phyloP scores from a whole-genome alignment of 2,797 vertebrate genomes.

The Helicolenus hilgendorfi region DNA sequence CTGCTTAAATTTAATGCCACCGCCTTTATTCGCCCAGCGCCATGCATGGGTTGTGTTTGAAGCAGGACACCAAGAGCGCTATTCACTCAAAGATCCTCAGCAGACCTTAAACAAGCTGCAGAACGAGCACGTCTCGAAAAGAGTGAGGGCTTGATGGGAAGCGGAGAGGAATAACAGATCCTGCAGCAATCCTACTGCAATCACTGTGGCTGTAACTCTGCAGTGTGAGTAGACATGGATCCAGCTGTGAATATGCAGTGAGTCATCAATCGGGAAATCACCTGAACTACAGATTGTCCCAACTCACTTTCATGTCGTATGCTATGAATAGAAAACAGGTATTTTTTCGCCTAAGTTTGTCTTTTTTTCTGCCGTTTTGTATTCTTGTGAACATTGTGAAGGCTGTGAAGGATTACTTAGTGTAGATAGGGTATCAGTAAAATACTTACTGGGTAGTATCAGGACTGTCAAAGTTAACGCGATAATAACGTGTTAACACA shows the following conservation, averaged over 20 bases:
- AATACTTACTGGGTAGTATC: not conserved
- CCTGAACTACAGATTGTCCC: not conserved
- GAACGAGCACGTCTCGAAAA: not conserved
- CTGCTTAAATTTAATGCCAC: constrained; percentile 45
- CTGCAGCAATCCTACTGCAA: constrained; percentile 36
- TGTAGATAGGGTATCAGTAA: too few relatives aligned
- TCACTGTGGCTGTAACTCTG: constrained; percentile 22
- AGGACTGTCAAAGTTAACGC: too few relatives aligned
- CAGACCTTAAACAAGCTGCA: constrained; percentile 26
- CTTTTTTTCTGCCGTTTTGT: not conserved
- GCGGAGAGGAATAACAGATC: constrained; percentile 16
- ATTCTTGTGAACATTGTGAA: not conserved
- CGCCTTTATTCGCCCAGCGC: constrained; percentile 15
- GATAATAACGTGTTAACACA: too few relatives aligned
- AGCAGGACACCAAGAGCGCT: constrained; percentile 12
- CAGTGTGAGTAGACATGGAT: not conserved
- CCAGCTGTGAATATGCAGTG: constrained; percentile 5
- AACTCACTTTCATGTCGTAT: not conserved
- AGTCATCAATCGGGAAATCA: constrained; percentile 5
- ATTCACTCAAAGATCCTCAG: constrained; percentile 10
- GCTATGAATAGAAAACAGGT: not conserved
- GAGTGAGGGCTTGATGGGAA: not conserved
- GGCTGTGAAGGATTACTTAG: not conserved
- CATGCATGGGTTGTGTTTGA: constrained; percentile 17
- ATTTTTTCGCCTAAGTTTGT: not conserved